Evolutionary conservation across 2,113 vertebrate species (phyloP).

Genomic region (Mormyrus lacerda): DNA sequence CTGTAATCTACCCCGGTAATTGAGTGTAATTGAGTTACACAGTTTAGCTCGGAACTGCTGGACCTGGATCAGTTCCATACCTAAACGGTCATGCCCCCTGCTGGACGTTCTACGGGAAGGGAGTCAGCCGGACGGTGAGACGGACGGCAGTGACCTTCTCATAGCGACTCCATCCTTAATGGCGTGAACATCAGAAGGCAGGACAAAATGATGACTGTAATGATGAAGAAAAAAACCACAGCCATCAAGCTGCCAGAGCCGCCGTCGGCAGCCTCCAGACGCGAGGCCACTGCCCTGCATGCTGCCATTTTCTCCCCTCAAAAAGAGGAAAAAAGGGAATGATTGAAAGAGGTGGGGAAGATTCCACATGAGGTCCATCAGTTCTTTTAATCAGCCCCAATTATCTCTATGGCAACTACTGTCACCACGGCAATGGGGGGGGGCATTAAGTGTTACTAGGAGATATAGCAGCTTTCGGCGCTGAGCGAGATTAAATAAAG

Average conservation of each 20-base stretch:
- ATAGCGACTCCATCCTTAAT: neutral
- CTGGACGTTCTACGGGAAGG: neutral
- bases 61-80: neutral
- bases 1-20: neutral
- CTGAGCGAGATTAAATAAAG: conserved; percentile 1
- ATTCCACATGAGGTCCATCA: conserved; percentile 32
- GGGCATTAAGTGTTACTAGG: conserved; percentile 7
- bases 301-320: neutral
- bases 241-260: neutral
- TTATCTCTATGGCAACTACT: conserved; percentile 34
- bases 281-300: neutral
- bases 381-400: conserved; percentile 32
- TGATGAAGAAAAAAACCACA: neutral
- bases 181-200: neutral
- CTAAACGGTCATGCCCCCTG: neutral
- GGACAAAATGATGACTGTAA: neutral
- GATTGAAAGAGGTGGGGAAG: conserved; percentile 31
- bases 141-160: neutral
- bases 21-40: neutral
- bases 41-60: neutral
- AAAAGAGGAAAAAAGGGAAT: neutral
- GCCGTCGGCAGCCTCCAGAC: neutral
- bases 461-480: neutral
- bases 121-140: neutral
- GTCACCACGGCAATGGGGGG: neutral